Conservation (phyloP, 2,797 vertebrate genomes). For the Pogoniulus pusillus region DNA sequence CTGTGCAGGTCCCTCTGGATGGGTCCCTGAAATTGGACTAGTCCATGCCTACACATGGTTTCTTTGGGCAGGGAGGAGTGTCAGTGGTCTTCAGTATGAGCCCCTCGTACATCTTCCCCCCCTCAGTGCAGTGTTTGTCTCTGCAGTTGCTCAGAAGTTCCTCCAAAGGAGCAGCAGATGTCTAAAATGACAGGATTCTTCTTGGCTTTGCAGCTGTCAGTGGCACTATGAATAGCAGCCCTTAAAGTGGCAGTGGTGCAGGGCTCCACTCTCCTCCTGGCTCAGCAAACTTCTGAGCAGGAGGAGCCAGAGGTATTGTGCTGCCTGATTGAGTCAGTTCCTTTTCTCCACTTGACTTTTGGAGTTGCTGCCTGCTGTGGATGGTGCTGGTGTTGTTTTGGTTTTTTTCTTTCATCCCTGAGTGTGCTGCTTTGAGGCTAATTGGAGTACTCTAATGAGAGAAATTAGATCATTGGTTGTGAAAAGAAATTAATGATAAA, state of each 20-base stretch:
- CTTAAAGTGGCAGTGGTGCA: not conserved
- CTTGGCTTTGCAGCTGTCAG: constrained; percentile 42
- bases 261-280: not conserved
- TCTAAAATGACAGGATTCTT: constrained; percentile 38
- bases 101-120: not conserved
- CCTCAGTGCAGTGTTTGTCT: not conserved
- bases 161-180: constrained; percentile 6
- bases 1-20: too few species aligned
- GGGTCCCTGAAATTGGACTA: too few species aligned
- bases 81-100: not conserved
- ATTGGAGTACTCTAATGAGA: too few species aligned
- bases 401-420: not conserved
- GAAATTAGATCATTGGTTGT: too few species aligned
- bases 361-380: not conserved
- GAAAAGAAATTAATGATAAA: too few species aligned
- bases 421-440: too few species aligned
- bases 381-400: not conserved
- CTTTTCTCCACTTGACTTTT: constrained; percentile 18
- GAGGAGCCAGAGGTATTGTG: not conserved
- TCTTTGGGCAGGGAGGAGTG: too few species aligned
- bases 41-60: not conserved
- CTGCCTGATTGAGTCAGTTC: constrained; percentile 40
- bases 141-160: constrained; percentile 11
- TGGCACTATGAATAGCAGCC: constrained; percentile 47
- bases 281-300: constrained; percentile 30